Evolutionary conservation across 1,140 invertebrate species (phyloP).

Genomic region (Cydia splendana): DNA sequence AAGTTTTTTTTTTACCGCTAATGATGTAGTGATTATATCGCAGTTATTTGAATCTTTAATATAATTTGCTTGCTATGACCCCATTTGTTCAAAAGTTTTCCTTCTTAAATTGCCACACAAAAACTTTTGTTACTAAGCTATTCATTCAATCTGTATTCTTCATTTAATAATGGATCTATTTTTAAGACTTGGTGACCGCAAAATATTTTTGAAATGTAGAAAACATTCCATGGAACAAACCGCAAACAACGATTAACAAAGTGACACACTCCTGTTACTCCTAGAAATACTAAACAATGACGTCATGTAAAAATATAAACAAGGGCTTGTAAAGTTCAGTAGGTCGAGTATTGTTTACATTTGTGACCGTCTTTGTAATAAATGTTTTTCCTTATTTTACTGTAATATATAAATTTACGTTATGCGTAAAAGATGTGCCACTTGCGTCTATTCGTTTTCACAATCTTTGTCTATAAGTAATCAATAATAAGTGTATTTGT

Average conservation of each 20-base stretch:
- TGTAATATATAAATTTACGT: too few species aligned
- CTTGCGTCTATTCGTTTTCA: too few species aligned
- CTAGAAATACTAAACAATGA: neutral
- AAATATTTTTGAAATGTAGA: neutral
- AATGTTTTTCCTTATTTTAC: neutral
- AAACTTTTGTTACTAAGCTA: neutral
- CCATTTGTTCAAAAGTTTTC: neutral
- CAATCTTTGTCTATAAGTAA: too few species aligned
- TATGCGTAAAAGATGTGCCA: too few species aligned
- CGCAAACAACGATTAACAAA: neutral
- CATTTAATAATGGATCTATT: neutral
- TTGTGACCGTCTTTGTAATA: neutral
- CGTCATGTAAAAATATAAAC: neutral
- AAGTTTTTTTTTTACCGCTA: too few species aligned
- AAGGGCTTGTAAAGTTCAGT: neutral
- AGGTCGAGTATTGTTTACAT: neutral
- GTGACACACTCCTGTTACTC: neutral
- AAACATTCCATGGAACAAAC: neutral
- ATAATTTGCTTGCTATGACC: too few species aligned
- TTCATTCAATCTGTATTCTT: neutral
- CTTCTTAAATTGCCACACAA: neutral
- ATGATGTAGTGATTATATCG: too few species aligned
- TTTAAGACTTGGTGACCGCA: neutral
- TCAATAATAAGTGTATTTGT: too few species aligned
- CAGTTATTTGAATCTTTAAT: too few species aligned